Conservation (phyloP, 2,113 vertebrate species). For the Phrynosoma platyrhinos region DNA sequence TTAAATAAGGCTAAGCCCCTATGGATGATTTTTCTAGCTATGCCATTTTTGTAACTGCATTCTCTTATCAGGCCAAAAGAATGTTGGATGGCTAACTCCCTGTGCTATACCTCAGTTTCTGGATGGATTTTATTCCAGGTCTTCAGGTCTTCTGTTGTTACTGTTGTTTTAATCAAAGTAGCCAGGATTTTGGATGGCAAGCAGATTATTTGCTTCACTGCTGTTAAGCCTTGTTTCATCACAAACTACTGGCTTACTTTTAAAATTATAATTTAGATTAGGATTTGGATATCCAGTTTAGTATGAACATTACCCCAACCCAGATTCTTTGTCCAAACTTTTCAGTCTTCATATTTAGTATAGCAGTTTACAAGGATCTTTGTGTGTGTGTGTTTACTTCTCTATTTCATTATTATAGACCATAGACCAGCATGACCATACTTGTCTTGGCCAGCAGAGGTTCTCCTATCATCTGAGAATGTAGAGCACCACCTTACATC, state of each 20-base stretch:
- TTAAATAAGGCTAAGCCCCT: neutral
- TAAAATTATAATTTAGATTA: too few relatives aligned
- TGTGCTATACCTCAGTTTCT: neutral
- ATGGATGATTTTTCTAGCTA: neutral
- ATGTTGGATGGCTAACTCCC: too few relatives aligned
- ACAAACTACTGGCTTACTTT: neutral
- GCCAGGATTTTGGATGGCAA: neutral
- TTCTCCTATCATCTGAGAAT: too few relatives aligned
- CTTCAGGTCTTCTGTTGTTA: too few relatives aligned
- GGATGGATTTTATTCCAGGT: neutral
- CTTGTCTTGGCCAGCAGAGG: neutral
- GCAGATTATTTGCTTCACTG: neutral
- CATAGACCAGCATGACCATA: neutral
- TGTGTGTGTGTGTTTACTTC: neutral
- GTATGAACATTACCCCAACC: too few relatives aligned
- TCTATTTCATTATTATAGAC: neutral
- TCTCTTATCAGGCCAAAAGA: neutral
- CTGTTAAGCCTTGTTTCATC: too few relatives aligned
- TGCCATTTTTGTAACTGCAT: neutral
- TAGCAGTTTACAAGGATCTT: neutral
- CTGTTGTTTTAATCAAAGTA: neutral
- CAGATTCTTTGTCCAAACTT: neutral
- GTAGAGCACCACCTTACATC: too few relatives aligned
- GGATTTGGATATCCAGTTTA: too few relatives aligned
- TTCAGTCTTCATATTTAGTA: neutral